phyloP scores from a whole-genome alignment of 2,113 vertebrate species.

The Podilymbus podiceps region DNA sequence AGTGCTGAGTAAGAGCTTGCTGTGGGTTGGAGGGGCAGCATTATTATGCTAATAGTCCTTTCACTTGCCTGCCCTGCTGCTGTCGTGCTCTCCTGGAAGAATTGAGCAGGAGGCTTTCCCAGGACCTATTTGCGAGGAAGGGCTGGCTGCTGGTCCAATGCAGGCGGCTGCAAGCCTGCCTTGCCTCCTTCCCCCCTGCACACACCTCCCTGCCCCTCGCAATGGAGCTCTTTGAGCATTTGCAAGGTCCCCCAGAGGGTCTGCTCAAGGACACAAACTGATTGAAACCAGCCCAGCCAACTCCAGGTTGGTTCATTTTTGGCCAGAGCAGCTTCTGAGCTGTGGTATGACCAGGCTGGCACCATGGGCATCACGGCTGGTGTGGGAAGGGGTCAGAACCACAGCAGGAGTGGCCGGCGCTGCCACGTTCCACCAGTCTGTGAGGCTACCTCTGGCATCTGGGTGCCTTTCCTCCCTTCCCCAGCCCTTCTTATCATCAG shows the following conservation, averaged over 20 bases:
- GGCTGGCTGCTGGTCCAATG: background rate
- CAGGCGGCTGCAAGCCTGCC: background rate
- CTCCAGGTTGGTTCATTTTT: background rate
- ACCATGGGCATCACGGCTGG: rapidly evolving
- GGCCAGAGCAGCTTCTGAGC: background rate
- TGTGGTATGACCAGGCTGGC: background rate
- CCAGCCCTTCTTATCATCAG: background rate
- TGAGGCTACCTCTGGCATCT: background rate
- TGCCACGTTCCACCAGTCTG: rapidly evolving
- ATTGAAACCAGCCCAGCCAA: background rate
- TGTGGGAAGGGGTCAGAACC: background rate
- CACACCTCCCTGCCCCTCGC: background rate
- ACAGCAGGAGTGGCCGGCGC: background rate
- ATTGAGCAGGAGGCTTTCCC: background rate
- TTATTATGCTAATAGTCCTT: constrained; percentile 69
- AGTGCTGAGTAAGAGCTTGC: constrained; percentile 26
- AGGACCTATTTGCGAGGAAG: background rate
- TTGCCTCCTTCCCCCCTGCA: background rate
- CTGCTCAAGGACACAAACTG: background rate
- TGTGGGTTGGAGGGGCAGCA: constrained; percentile 31
- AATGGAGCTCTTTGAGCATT: background rate
- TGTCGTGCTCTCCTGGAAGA: constrained; percentile 22
- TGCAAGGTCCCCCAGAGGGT: background rate
- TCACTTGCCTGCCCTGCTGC: constrained; percentile 7
- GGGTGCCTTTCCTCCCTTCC: background rate